Evolutionary conservation across 2,113 vertebrate species (phyloP).

Genomic region (Ptyas mucosa): DNA sequence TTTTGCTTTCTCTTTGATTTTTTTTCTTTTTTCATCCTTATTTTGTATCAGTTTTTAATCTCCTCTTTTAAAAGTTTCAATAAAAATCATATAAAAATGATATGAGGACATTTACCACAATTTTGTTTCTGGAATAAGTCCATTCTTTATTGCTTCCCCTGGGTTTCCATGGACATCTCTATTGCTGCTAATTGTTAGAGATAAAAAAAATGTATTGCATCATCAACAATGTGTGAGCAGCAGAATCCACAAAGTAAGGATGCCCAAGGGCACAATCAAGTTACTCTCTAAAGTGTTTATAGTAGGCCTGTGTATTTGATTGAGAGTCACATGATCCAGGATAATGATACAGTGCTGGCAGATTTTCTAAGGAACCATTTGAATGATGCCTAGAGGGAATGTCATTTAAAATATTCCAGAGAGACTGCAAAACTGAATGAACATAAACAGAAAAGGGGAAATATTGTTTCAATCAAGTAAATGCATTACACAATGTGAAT

Average conservation of each 20-base stretch:
- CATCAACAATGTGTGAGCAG: background rate
- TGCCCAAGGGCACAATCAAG: background rate
- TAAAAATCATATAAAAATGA: background rate
- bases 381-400: background rate
- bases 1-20: too few species aligned
- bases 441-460: background rate
- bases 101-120: background rate
- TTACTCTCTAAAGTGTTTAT: background rate
- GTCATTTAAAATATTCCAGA: background rate
- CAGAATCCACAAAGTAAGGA: background rate
- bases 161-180: background rate
- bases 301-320: background rate
- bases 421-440: background rate
- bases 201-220: background rate
- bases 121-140: background rate
- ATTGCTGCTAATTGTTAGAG: background rate
- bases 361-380: background rate
- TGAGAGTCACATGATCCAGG: background rate
- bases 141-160: background rate
- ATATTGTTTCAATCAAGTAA: background rate
- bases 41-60: background rate
- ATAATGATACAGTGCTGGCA: background rate
- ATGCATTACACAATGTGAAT: background rate
- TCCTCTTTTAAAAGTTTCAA: background rate
- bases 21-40: background rate